Evolutionary conservation across 2,113 vertebrate species (phyloP).

Genomic region (Rana temporaria): DNA sequence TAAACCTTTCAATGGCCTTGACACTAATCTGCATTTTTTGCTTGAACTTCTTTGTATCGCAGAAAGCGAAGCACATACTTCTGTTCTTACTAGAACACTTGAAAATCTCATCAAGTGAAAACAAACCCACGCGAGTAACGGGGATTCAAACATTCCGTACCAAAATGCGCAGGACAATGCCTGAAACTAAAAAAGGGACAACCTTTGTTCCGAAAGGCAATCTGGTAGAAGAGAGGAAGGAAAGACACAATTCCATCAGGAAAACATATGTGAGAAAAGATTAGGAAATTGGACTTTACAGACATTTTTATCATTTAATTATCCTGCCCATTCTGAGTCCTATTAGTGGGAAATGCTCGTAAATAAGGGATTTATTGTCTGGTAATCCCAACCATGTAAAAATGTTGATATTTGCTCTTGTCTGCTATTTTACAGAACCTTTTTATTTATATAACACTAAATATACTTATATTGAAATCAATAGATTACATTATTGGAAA

Average conservation of each 20-base stretch:
- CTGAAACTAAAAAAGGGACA: slow-evolving; percentile 14
- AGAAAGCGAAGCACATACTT: background rate
- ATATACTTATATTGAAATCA: no score
- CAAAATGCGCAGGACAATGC: slow-evolving; percentile 11
- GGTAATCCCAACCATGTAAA: no score
- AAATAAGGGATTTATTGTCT: background rate
- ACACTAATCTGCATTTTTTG: slow-evolving; percentile 38
- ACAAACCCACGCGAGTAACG: background rate
- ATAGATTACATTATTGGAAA: no score
- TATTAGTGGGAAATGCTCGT: slow-evolving; percentile 10
- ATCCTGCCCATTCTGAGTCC: slow-evolving; percentile 12
- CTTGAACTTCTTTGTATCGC: background rate
- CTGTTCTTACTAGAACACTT: background rate
- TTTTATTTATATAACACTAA: no score
- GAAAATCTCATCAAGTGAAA: slow-evolving; percentile 8
- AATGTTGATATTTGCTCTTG: no score
- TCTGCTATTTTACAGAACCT: no score
- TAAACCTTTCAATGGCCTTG: slow-evolving; percentile 29
- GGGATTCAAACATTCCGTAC: slow-evolving; percentile 27
- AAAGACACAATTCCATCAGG: slow-evolving; percentile 44
- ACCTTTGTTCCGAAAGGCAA: slow-evolving; percentile 49
- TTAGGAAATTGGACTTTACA: slow-evolving; percentile 37
- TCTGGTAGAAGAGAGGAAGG: slow-evolving; percentile 37
- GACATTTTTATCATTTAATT: slow-evolving; percentile 35
- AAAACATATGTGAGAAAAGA: slow-evolving; percentile 28